These are phyloP conservation scores for Hypsibius dujardini DNA, from an alignment of 1,140 invertebrate genomes.

Conservation along the genomic window DNA sequence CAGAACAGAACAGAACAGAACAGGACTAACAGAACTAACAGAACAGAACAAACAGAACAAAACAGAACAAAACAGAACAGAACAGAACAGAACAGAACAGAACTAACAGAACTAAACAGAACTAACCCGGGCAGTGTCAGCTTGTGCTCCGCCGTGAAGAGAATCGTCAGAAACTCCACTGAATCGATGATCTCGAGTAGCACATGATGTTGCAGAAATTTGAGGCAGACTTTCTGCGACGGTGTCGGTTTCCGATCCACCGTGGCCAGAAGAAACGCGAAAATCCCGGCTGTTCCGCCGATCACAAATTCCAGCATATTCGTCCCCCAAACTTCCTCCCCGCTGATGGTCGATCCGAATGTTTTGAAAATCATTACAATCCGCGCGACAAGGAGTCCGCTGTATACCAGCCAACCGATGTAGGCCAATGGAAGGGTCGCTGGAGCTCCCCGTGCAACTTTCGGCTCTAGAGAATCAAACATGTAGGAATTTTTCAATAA, in stretches of 20 bases:
- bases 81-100: no score
- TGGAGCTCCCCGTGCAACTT: no score
- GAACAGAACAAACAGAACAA: no score
- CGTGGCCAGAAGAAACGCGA: background rate
- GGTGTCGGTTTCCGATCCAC: conserved; percentile 3
- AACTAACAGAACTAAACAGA: no score
- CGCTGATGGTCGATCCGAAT: background rate
- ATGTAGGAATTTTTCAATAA: no score
- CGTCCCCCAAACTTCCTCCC: background rate
- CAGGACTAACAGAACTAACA: no score
- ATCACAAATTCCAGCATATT: conserved; percentile 1
- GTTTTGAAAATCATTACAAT: conserved; percentile 1
- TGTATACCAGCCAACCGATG: background rate
- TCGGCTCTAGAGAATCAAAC: no score
- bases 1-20: no score
- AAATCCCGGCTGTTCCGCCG: background rate
- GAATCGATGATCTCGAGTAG: background rate
- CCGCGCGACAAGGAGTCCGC: background rate
- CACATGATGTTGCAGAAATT: background rate
- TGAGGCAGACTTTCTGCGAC: background rate
- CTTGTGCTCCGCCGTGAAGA: background rate
- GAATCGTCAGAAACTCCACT: background rate
- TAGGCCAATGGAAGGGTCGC: background rate
- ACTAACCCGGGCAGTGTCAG: background rate
- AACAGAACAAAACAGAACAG: no score